Conservation (phyloP, 2,113 vertebrate species). For the Serilophus lunatus region DNA sequence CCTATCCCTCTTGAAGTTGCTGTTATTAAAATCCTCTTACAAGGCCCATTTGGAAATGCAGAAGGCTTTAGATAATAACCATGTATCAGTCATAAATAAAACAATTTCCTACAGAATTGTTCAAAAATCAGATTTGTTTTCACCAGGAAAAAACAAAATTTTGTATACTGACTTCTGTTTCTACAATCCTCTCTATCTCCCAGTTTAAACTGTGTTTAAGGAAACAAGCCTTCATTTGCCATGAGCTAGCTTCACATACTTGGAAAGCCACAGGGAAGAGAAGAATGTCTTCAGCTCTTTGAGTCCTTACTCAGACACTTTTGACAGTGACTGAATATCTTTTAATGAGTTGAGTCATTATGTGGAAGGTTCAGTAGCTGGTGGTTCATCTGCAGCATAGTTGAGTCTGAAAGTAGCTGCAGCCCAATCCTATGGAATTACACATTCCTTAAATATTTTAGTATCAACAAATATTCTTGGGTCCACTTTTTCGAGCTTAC, state of each 20-base stretch:
- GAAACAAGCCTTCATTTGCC: not conserved
- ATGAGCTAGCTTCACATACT: not conserved
- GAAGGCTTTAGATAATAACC: not conserved
- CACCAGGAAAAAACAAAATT: not conserved
- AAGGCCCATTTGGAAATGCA: not conserved
- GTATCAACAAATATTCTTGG: not conserved
- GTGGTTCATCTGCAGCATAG: not conserved
- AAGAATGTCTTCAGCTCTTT: not conserved
- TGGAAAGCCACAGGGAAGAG: not conserved
- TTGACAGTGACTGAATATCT: slow-evolving; percentile 4
- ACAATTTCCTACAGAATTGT: not conserved
- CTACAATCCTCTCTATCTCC: not conserved
- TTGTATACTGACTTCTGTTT: not conserved
- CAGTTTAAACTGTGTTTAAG: not conserved
- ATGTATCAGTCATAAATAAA: not conserved
- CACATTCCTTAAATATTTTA: not conserved
- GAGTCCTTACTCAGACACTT: not conserved
- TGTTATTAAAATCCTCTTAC: not conserved
- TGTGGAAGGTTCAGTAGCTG: not conserved
- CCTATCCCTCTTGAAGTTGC: not conserved
- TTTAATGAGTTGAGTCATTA: slow-evolving; percentile 22
- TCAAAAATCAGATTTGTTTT: not conserved
- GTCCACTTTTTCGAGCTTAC: not conserved
- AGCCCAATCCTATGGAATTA: not conserved
- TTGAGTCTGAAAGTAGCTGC: not conserved